phyloP scores from a whole-genome alignment of 1,140 invertebrate species.

The Dreissena polymorpha region DNA sequence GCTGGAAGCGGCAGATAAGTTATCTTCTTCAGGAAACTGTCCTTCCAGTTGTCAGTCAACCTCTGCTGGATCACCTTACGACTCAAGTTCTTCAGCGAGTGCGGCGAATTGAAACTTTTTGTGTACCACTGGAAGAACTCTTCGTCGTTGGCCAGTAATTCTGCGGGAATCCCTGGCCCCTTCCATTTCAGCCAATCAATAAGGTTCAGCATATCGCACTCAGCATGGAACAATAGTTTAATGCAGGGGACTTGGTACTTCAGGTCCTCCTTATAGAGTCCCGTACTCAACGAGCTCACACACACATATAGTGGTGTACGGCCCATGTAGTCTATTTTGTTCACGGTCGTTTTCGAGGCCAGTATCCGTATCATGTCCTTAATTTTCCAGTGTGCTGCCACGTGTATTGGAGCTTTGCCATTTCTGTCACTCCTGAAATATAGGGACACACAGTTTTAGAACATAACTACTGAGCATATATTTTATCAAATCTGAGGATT shows the following conservation, averaged over 20 bases:
- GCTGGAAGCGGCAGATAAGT: conserved; percentile 65
- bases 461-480: too few species aligned
- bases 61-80: conserved; percentile 76
- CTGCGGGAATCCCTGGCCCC: conserved; percentile 76
- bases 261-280: conserved; percentile 78
- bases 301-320: conserved; percentile 78
- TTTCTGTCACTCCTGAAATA: conserved; percentile 73
- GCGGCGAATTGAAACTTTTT: conserved; percentile 72
- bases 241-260: conserved; percentile 76
- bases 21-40: conserved; percentile 61
- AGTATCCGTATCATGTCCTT: conserved; percentile 76
- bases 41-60: conserved; percentile 61
- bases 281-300: conserved; percentile 77
- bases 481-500: too few species aligned
- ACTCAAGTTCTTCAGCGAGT: conserved; percentile 75
- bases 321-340: conserved; percentile 74
- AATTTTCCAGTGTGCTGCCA: conserved; percentile 78
- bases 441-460: background rate
- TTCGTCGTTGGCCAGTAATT: conserved; percentile 73
- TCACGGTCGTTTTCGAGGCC: conserved; percentile 70
- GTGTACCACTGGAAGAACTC: conserved; percentile 76
- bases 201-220: conserved; percentile 78
- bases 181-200: conserved; percentile 78
- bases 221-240: conserved; percentile 72
- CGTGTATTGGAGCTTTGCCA: conserved; percentile 76